Evolutionary conservation across 2,888 invertebrate species (phyloP), one percentile per base, ranked within the genome.

Genomic region (Cylindroiulus punctatus): DNA sequence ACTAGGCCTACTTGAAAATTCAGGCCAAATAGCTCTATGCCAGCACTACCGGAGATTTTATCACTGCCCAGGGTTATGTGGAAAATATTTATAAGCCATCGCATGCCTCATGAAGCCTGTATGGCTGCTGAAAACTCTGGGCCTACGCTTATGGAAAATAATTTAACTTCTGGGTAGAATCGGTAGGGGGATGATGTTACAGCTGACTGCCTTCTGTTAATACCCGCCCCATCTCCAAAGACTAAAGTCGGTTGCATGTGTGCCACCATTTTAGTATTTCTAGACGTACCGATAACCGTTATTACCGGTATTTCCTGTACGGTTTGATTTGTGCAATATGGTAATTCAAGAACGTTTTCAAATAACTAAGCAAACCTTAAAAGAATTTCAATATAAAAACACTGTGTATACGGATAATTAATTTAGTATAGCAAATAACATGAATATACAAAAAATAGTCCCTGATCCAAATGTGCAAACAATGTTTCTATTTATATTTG

Each of bases 1-100:
- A 65, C 65, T 65, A 65, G 65, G 65, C 65, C 65, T 65, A 65
- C 65, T 65, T 65, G 65, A 65, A 65, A 65, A 65, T 65, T 65
- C 65, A 26, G 22, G 65, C 65, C 65, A 65, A 12, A 65, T 65
- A 65, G 65, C 65, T 65, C 65, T 65, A 65, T 65, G 12, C 10
- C 65, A 65, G 65, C 65, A 12, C 65, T 26, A 65, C 65, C 65
- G 22, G 10, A 65, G 65, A 65, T 65, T 65, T 65, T 65, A 65
- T 65, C 65, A 65, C 65, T 65, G 65, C 65, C 26, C 65, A 26
- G 65, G 65, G 65, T 65, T 65, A 65, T 65, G 65, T 65, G 65
- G 65, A 65, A 65, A 65, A 65, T 26, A 65, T 65, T 65, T 65
- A 65, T 65, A 65, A 65, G 65, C 65, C 65, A 65, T 65, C 65